Base-by-base conservation (phyloP, 1,140 invertebrate genomes). In the Atta colombica region DNA sequence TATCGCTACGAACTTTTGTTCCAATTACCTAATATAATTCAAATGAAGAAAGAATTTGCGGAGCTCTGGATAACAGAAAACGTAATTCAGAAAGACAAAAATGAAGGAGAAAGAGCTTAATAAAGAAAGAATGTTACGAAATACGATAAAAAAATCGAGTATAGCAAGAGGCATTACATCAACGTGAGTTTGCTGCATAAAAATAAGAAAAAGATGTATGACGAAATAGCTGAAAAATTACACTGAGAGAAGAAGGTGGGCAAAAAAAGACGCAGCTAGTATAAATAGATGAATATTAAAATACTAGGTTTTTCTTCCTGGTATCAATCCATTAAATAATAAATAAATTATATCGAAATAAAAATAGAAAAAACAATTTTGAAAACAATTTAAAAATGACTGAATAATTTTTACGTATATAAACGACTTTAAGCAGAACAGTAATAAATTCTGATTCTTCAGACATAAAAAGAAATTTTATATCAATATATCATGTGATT, bases 101-200 rank as follows among this genome's bases (percentile, higher is more conserved):
- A 80, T 80, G 45, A 39, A 39, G 35, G 8, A 31, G 58, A 65
- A 51, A 31, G 10, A 55, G 58, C 35, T 49, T 77, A 77, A 77
- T 60, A n/a, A 53, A 74, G 49, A 74, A 75, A 39, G 72, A 77
- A 77, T 75, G 53, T 60, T 60, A 18, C 31, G 16, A 28, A 45
- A 63, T 45, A 35, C 14, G 18, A 25, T 18, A 6, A n/a, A 69
- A 53, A 80, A n/a, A 69, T 69, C 49, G 14, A 80, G 28, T 35
- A 35, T 65, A 12, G n/a, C 49, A 18, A 53, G 66, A 55, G 28
- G 45, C 18, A 28, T 78, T 68, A 35, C 31, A 55, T 74, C n/a
- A 10, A 68, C 35, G 39, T 2, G 1, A 58, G 18, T 16, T 8
- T 4, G 53, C 5, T 18, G 8, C 58, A 63, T 49, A 63, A 3